Conservation (phyloP, 1,140 invertebrate genomes). For the Calephelis virginiensis region DNA sequence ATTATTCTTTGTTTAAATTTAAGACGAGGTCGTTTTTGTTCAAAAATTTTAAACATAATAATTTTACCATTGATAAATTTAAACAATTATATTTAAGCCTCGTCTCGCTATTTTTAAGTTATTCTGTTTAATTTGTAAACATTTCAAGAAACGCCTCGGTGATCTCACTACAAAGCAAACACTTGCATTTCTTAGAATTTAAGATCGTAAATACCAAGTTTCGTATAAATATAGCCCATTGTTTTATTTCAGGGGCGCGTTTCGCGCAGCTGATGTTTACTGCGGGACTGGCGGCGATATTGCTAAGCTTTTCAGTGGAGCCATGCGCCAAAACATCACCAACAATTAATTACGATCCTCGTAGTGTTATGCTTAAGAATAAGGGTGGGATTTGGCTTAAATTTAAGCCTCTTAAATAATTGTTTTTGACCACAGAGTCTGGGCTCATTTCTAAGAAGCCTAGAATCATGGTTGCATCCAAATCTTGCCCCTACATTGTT, state of each 20-base stretch:
- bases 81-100: no score
- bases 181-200: background rate
- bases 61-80: no score
- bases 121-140: background rate
- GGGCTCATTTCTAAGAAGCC: background rate
- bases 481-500: no score
- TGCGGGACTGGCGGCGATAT: slow-evolving; percentile 50
- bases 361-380: slow-evolving; percentile 71
- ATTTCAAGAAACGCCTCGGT: background rate
- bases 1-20: background rate
- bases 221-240: slow-evolving; percentile 11
- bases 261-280: slow-evolving; percentile 59
- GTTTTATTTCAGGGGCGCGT: slow-evolving; percentile 52
- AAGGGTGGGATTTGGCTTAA: slow-evolving; percentile 67
- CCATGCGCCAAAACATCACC: slow-evolving; percentile 58
- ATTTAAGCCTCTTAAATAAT: slow-evolving; percentile 40
- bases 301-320: slow-evolving; percentile 49
- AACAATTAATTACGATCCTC: slow-evolving; percentile 56
- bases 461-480: no score
- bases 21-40: background rate
- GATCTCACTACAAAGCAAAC: background rate
- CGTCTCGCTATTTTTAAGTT: background rate
- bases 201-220: background rate
- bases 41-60: no score
- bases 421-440: background rate